Conservation (phyloP, 2,797 vertebrate genomes). For the Aldrovandia affinis region DNA sequence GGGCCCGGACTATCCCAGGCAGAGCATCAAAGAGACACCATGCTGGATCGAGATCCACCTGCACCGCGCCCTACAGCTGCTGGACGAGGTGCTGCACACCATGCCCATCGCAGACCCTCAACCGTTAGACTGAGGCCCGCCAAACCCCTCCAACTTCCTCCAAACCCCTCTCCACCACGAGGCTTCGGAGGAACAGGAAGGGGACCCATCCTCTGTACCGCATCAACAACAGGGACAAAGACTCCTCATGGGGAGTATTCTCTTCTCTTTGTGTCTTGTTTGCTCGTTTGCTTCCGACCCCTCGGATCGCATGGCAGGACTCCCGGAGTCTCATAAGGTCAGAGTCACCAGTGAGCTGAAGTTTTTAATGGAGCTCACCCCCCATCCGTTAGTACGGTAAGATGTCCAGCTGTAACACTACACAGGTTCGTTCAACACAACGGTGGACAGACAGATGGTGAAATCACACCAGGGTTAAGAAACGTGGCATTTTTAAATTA, state of each 20-base stretch:
- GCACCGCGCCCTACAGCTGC: slow-evolving; percentile 77
- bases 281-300: background rate
- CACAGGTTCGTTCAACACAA: background rate
- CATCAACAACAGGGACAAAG: background rate
- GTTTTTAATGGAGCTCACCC: background rate
- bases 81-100: slow-evolving; percentile 80
- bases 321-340: too few relatives aligned
- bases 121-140: background rate
- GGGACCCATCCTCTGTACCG: background rate
- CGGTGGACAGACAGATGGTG: background rate
- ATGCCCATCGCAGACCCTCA: slow-evolving; percentile 66
- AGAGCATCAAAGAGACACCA: slow-evolving; percentile 82
- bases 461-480: background rate
- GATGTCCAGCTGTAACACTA: background rate
- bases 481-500: background rate
- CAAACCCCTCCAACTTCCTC: slow-evolving; percentile 6
- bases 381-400: background rate
- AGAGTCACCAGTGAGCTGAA: background rate
- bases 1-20: slow-evolving; percentile 79
- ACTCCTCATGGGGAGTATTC: background rate
- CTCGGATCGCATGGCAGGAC: background rate
- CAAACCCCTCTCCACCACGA: background rate
- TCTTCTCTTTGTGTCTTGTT: background rate
- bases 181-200: background rate
- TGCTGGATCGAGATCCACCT: slow-evolving; percentile 83